Base-by-base conservation (phyloP, 2,797 vertebrate species). In the Xiphorhynchus erythropygius region DNA sequence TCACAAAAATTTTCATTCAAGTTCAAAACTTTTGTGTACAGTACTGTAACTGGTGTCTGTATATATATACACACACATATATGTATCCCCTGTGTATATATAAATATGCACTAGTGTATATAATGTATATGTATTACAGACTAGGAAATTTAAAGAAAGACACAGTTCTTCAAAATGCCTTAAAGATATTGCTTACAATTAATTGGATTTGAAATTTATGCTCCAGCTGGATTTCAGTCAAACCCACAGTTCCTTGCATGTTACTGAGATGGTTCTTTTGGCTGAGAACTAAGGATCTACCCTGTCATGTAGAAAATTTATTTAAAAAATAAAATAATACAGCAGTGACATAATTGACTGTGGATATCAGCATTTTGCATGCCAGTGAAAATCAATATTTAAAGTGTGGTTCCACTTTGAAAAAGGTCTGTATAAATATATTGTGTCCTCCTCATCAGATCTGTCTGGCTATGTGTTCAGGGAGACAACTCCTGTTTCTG, bases 281-380 rank as follows among this genome's bases (percentile, higher is more conserved):
- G 92, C 94, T 91, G 91, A 94, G 89, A 94, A 87, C 44, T 78
- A 89, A 70, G 62, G 69, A 84, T 81, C 76, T 94, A 93, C 44
- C 42, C 69, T 92, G 92, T 69, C 79, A 91, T 91, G 67, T 76
- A 86, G 73, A 92, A 96, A 95, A 95, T 91, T 55, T 96, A 93
- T 95, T 88, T 88, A 25, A 94, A 94, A 97, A 96, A 96, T 94
- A 96, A 96, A 96, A 93, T 88, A 96, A 96, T 92, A 96, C 84
- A 81, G 37, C 42, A 49, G 37, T 46, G 65, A 79, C 63, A 91
- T 84, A 91, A 88, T 55, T 92, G 89, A 89, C 79, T 78, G 68
- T 84, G 73, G 73, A 80, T 95, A 96, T 96, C 93, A 96, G 92
- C 92, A 84, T 81, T 96, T 89, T 87, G 84, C 46, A 73, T 67